phyloP scores from a whole-genome alignment of 2,113 vertebrate genomes.

The Brienomyrus longianalis region DNA sequence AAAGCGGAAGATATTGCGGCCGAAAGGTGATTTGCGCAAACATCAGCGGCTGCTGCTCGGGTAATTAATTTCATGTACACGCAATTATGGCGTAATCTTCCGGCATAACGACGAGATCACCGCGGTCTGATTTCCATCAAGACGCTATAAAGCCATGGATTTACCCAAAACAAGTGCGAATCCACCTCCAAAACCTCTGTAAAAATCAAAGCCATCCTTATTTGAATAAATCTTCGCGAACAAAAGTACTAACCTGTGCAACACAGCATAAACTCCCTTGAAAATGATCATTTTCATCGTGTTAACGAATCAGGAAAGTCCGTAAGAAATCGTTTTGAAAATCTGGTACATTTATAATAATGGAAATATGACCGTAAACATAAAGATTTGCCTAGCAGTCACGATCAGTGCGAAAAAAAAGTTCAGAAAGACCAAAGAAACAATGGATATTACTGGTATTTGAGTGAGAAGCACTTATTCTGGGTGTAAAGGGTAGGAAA shows the following conservation, averaged over 20 bases:
- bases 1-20: not conserved
- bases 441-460: not conserved
- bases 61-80: constrained; percentile 28
- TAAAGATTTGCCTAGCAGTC: not conserved
- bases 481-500: not conserved
- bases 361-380: not conserved
- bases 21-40: not conserved
- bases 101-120: constrained; percentile 1
- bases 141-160: not conserved
- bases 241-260: not conserved
- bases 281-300: not conserved
- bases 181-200: not conserved
- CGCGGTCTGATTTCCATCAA: constrained; percentile 14
- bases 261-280: not conserved
- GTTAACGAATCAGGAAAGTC: not conserved
- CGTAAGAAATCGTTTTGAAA: not conserved
- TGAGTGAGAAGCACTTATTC: not conserved
- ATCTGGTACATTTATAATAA: not conserved
- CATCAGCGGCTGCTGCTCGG: constrained; percentile 7
- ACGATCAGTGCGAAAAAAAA: not conserved
- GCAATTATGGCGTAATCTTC: constrained; percentile 16
- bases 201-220: not conserved
- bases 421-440: not conserved
- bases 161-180: not conserved
- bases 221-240: not conserved